Base-by-base conservation (phyloP, 2,113 vertebrate species). In the Xenotilapia flavipinnis region DNA sequence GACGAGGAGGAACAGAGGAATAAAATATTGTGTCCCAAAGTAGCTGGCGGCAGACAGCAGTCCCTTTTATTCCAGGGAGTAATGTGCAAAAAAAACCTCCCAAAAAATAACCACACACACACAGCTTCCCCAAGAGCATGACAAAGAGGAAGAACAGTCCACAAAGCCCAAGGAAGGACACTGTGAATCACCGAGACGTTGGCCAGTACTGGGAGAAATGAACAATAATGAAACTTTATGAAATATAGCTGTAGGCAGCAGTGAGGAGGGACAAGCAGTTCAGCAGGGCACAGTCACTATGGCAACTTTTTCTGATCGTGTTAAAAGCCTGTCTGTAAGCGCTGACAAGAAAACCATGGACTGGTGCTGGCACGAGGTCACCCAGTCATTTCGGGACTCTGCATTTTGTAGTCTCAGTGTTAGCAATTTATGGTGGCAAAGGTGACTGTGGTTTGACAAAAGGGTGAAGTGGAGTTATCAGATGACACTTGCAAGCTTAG, bases 11-110 rank as follows among this genome's bases (percentile, higher is more conserved):
- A 83, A 83, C 28, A 47, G 56, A 55, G 1, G 75, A 89, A 91
- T 82, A 89, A 88, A 94, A 84, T 65, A 85, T 73, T 38, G 51
- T 23, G 82, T 83, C 84, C 28, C 38, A 33, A 38, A 92, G 89
- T 85, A 83, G 84, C 88, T 88, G 88, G 89, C 51, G 65, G 92
- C 60, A 86, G 88, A 53, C 73, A 87, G 80, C 40, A 9, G 45
- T 91, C 56, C 1, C 47, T 81, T 90, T 85, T 86, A 82, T 86
- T 89, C 56, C 70, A 90, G 85, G 17, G 53, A 88, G 85, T 80
- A 86, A 14, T 47, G 53, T n/a, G 45, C 9, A 49, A 77, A 31
- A 21, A 21, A 33, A 26, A 26, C 31, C 10, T 65, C 60, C 60
- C 33, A 70, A 31, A 51, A 79, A 68, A 83, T 0, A 13, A 21